Evolutionary conservation across 2,888 invertebrate genomes (phyloP), one percentile per base, ranked within the genome.

Genomic region (Ceratothoa steindachneri): DNA sequence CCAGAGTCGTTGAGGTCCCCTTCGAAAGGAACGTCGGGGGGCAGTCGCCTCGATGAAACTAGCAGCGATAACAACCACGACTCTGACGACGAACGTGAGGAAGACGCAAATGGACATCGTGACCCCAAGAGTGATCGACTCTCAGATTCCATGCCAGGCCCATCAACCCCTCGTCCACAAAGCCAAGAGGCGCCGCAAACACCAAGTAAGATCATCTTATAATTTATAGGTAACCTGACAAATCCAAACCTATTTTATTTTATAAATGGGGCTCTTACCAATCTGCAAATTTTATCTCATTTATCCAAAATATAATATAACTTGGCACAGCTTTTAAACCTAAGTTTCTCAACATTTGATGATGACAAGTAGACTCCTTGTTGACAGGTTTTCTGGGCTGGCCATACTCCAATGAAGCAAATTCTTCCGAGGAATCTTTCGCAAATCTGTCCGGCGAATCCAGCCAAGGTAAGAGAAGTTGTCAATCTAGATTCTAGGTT

Each of bases 51-150:
- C n/a, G 75, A 73, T 12, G 74, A 74, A 12, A 75, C 71, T 55
- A 73, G 73, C 52, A 78, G 78, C 30, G 78, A 78, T 52, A 70
- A 70, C 12, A 74, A 74, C 52, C 71, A 77, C 41, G 66, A 67
- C 22, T 69, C 71, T 2, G 78, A 78, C 27, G 78, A 78, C 12
- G 78, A 78, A 1, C 64, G 64, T 53, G 75, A 72, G 22, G 71
- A 75, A 28, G 67, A 60, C 28, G 5, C 12, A n/a, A 30, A 30
- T 30, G 22, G 60, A 55, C 30, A 29, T 1, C n/a, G 66, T 12
- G 31, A 27, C 4, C 30, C 66, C 51, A 71, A n/a, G 41, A 66
- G 66, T 22, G 52, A 64, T 28, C 51, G 65, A 7, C 41, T 65
- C 5, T 27, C 51, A 65, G 27, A 71, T 24, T 30, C 64, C 67